Base-by-base conservation (phyloP, 2,888 invertebrate genomes). In the Sipha maydis region DNA sequence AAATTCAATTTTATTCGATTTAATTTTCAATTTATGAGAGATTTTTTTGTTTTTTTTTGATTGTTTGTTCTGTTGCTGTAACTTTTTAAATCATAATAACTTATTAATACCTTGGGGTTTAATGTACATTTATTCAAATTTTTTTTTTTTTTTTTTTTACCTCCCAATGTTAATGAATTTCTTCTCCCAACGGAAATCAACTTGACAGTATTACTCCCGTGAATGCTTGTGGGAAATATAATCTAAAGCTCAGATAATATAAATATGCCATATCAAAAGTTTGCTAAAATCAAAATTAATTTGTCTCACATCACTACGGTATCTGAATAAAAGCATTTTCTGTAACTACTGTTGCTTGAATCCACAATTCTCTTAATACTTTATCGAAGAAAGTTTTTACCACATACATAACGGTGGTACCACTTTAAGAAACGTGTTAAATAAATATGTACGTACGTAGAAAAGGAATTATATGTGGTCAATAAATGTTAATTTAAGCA, bases 161-260 rank as follows among this genome's bases (percentile, higher is more conserved):
- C 61, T 61, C 28, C 69, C 11, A 28, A 69, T 69, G 67, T 67
- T 67, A 28, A n/a, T 25, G 69, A 69, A 28, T 69, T 25, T 61
- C 2, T n/a, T 48, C 3, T 82, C 82, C 82, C 82, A 71, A 31
- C 31, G 82, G 69, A 82, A 71, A 82, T 82, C 82, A 71, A 48
- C 14, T 14, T 48, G 41, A 82, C 21, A 69, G 31, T 82, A 82
- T 25, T 9, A 19, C 38, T 17, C 38, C n/a, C 38, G 34, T 11
- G 28, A 67, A 80, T 80, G 25, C 28, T 48, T 11, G 5, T 17
- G 8, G n/a, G 17, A 80, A 61, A 80, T 80, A 80, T 80, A 80
- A 80, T 38, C n/a, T n/a, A 14, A 80, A 38, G 38, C 28, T 9
- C 14, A 48, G 41, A 67, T 82, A 48, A 48, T 48, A 48, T 48